phyloP scores from a whole-genome alignment of 2,797 vertebrate species.

The Gadopsis marmoratus region DNA sequence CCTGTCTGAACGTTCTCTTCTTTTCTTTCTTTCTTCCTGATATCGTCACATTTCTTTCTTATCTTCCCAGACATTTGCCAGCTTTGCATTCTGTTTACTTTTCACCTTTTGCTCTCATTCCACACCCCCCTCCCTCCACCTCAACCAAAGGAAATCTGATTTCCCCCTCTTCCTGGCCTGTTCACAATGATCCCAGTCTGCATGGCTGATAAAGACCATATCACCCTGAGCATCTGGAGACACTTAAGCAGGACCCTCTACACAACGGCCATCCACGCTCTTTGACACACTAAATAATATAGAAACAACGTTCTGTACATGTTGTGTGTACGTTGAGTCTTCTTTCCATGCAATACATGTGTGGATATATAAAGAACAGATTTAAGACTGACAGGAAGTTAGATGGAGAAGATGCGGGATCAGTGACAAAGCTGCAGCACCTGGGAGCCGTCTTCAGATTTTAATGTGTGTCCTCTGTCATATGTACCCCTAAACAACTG shows the following conservation, averaged over 20 bases:
- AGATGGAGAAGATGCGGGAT: constrained; percentile 6
- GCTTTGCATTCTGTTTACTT: constrained; percentile 36
- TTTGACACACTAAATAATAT: constrained; percentile 31
- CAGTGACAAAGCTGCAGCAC: constrained; percentile 19
- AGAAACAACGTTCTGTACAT: constrained; percentile 20
- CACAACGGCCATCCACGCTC: constrained; percentile 55
- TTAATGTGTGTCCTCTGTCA: neutral
- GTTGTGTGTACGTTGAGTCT: neutral
- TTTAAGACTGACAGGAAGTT: neutral
- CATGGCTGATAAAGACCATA: constrained; percentile 77
- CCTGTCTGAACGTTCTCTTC: constrained; percentile 34
- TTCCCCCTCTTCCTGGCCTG: constrained; percentile 67
- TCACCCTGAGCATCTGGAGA: constrained; percentile 79
- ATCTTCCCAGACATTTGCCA: constrained; percentile 24
- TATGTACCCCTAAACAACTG: neutral
- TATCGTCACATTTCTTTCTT: constrained; percentile 37
- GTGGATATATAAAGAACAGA: neutral
- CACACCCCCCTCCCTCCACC: constrained; percentile 5
- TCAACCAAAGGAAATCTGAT: constrained; percentile 64
- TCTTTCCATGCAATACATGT: neutral
- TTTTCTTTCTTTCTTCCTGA: constrained; percentile 10
- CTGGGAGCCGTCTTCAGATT: constrained; percentile 12
- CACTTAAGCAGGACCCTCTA: constrained; percentile 63
- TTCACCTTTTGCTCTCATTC: constrained; percentile 18
- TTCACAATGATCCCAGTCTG: constrained; percentile 75